Evolutionary conservation across 2,797 vertebrate species (phyloP).

Genomic region (Microctenopoma stevenorrisi): DNA sequence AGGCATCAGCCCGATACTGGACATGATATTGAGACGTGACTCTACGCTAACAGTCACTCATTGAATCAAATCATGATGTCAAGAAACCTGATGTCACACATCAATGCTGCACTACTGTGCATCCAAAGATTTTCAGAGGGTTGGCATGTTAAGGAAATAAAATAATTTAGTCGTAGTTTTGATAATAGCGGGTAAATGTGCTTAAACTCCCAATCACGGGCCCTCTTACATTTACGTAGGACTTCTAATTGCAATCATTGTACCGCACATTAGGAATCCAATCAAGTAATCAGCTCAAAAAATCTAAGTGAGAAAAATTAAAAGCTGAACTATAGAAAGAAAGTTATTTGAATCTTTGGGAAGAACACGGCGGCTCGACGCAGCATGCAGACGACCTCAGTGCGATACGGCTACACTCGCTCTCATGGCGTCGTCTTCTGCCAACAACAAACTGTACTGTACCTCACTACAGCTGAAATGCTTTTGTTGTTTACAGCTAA

Average conservation of each 20-base stretch:
- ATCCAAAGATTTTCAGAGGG: neutral
- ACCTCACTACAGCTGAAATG: neutral
- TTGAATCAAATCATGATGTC: neutral
- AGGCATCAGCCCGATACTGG: neutral
- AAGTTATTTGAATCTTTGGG: neutral
- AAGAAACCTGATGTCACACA: too few species aligned
- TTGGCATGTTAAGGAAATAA: neutral
- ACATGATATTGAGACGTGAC: neutral
- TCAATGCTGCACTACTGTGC: too few species aligned
- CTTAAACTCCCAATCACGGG: neutral
- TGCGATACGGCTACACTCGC: too few species aligned
- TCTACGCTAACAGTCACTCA: too few species aligned
- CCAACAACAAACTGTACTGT: neutral
- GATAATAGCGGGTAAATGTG: neutral
- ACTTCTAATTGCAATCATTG: constrained; percentile 30
- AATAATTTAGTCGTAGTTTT: neutral
- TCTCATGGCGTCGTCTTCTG: too few species aligned
- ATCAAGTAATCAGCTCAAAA: constrained; percentile 7
- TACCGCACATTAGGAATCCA: neutral
- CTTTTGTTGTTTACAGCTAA: neutral
- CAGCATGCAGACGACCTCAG: too few species aligned
- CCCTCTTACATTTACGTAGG: constrained; percentile 5
- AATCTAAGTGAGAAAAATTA: neutral
- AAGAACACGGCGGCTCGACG: too few species aligned
- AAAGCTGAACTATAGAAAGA: neutral